Evolutionary conservation across 2,888 invertebrate species (phyloP).

Genomic region (Agonopterix subpropinquella): DNA sequence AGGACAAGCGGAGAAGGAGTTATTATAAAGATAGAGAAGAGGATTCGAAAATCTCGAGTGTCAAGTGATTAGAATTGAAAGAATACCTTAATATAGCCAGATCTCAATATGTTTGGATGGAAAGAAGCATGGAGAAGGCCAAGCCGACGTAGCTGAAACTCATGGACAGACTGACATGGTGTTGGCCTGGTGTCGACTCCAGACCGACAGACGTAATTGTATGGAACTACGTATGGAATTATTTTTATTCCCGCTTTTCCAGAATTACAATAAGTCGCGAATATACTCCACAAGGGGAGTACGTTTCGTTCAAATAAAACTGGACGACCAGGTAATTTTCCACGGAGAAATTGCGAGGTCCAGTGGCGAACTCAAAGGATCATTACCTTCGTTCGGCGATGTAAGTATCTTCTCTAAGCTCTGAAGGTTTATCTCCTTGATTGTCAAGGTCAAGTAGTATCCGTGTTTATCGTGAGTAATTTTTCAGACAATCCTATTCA

Average conservation of each 20-base stretch:
- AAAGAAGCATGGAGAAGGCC: too few relatives aligned
- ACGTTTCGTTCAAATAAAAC: conserved; percentile 79
- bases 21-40: too few relatives aligned
- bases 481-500: conserved; percentile 88
- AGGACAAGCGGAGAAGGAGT: too few relatives aligned
- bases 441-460: not conserved
- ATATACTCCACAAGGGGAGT: conserved; percentile 89
- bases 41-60: too few relatives aligned
- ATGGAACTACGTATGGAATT: too few relatives aligned
- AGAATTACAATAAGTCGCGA: conserved; percentile 93
- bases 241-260: conserved; percentile 8
- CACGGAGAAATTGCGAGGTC: conserved; percentile 88
- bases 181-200: too few relatives aligned
- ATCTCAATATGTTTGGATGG: too few relatives aligned
- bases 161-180: too few relatives aligned
- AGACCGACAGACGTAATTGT: too few relatives aligned
- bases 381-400: conserved; percentile 82
- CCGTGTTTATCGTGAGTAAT: not conserved
- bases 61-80: too few relatives aligned
- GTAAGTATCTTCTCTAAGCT: conserved; percentile 48
- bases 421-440: not conserved
- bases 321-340: conserved; percentile 83
- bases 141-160: too few relatives aligned
- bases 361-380: conserved; percentile 82
- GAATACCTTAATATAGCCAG: too few relatives aligned